Base-by-base conservation (phyloP, 2,888 invertebrate genomes). In the Antheraea yamamai region DNA sequence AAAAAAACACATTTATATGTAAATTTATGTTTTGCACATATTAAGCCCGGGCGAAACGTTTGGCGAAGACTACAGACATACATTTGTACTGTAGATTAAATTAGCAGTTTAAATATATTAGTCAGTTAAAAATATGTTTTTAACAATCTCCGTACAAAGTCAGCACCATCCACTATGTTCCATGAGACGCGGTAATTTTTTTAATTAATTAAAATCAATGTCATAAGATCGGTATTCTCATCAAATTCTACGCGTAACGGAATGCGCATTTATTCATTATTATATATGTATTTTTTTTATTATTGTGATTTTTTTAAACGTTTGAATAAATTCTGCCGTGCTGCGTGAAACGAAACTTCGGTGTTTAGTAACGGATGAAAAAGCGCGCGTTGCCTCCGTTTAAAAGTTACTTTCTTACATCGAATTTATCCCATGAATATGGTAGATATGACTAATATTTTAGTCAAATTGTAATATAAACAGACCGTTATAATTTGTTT, bases 231-330 rank as follows among this genome's bases (percentile, higher is more conserved):
- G 16, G 30, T 66, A 66, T 66, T 66, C 26, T 66, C 64, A 66
- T 30, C 30, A 4, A 66, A 14, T 66, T 66, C 64, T 30, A 30
- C 64, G 64, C 64, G 30, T 66, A 66, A 30, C 20, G 30, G 30
- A 66, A 66, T 66, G 16, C 64, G 64, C 26, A 66, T 66, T 66
- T 66, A 66, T 66, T 66, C 26, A 61, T 23, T 61, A 20, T 23
- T 61, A 39, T 39, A 39, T 39, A 4, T 39, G 6, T 39, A 4
- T 7, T n/a, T n/a, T 10, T n/a, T 23, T 61, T 61, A 7, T n/a
- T 61, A 20, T 55, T 4, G 20, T 55, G 8, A 12, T 64, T 64
- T 64, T 64, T 14, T 64, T 64, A 3, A n/a, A 16, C 4, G 26
- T 61, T 61, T 23, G 61, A n/a, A 66, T 16, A 30, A 26, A 26